Evolutionary conservation across 2,797 vertebrate genomes (phyloP).

Genomic region (Lemur catta): DNA sequence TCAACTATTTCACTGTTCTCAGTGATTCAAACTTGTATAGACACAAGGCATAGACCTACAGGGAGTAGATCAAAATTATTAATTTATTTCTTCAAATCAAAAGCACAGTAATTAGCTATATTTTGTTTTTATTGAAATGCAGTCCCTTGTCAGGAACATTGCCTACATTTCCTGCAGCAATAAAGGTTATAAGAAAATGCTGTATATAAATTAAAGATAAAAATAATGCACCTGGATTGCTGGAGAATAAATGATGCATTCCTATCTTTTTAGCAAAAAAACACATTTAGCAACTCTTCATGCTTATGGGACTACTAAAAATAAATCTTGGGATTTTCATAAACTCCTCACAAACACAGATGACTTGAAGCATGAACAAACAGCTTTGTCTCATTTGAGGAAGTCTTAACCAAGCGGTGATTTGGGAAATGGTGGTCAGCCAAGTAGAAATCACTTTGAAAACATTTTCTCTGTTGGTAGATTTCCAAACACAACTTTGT

Average conservation of each 20-base stretch:
- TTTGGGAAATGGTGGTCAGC: constrained; percentile 42
- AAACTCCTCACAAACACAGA: constrained; percentile 20
- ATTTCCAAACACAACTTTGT: neutral
- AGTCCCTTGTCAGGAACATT: neutral
- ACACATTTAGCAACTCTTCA: constrained; percentile 49
- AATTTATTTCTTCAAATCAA: constrained; percentile 45
- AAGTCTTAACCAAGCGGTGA: constrained; percentile 49
- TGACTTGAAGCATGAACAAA: constrained; percentile 23
- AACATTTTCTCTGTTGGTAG: neutral
- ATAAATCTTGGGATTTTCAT: constrained; percentile 62
- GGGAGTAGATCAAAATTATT: constrained; percentile 22
- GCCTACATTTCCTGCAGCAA: neutral
- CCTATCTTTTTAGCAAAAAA: constrained; percentile 35
- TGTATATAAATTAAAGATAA: constrained; percentile 38
- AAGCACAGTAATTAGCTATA: constrained; percentile 14
- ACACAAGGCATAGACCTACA: neutral
- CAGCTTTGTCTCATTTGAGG: constrained; percentile 25
- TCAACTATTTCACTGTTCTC: constrained; percentile 52
- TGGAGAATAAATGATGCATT: constrained; percentile 48
- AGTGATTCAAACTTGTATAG: constrained; percentile 50
- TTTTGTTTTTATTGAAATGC: constrained; percentile 27
- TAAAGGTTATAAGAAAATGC: constrained; percentile 5
- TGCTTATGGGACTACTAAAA: constrained; percentile 41
- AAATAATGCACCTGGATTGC: neutral
- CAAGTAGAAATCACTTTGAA: constrained; percentile 47